Evolutionary conservation across 2,888 invertebrate species (phyloP).

Genomic region (Rhorus exstirpatorius): DNA sequence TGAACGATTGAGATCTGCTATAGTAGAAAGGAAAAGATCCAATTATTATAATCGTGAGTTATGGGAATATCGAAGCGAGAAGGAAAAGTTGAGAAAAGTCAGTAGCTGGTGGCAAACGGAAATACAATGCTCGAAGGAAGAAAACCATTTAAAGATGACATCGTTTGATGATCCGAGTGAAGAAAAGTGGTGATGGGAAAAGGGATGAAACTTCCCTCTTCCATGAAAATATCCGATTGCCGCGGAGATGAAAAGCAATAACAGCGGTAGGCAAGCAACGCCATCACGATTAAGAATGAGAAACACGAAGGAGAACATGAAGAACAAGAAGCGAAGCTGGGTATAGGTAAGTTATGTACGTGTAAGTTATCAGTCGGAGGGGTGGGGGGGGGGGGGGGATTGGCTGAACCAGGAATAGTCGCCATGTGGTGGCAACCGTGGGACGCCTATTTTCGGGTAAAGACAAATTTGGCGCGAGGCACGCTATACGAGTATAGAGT

Average conservation of each 20-base stretch:
- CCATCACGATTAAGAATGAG: constrained; percentile 49
- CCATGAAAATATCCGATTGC: constrained; percentile 20
- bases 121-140: constrained; percentile 14
- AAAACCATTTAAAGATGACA: constrained; percentile 50
- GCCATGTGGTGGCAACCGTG: constrained; percentile 84
- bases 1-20: neutral
- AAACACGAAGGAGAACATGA: constrained; percentile 39
- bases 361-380: constrained; percentile 63
- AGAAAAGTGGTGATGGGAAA: constrained; percentile 11
- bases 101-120: constrained; percentile 1
- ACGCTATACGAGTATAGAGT: constrained; percentile 72
- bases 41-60: neutral
- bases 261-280: constrained; percentile 27
- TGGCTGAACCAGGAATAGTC: constrained; percentile 84
- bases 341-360: constrained; percentile 60
- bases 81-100: constrained; percentile 3
- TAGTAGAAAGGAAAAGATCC: neutral
- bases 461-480: constrained; percentile 92
- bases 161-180: neutral
- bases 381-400: constrained; percentile 25
- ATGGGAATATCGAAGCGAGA: constrained; percentile 14
- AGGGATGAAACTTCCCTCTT: constrained; percentile 15
- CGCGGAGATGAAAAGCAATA: constrained; percentile 21
- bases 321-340: constrained; percentile 51
- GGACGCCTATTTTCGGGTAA: constrained; percentile 90